These are phyloP conservation scores for Sitta europaea DNA, from an alignment of 2,113 vertebrate species.

Conservation along the genomic window DNA sequence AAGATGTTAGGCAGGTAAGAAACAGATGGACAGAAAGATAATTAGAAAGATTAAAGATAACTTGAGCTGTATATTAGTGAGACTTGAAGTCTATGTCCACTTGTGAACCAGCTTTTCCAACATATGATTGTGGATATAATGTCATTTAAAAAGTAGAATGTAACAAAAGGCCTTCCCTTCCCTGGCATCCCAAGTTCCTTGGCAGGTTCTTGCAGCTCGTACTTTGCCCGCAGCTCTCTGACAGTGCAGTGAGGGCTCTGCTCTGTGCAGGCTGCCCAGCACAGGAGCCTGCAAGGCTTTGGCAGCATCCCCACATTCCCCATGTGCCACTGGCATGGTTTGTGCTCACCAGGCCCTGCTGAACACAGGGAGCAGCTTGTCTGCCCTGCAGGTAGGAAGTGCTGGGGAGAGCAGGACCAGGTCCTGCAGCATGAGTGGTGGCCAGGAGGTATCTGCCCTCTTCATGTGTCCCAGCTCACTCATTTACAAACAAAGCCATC, in stretches of 20 bases:
- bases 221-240: not conserved
- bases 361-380: not conserved
- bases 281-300: not conserved
- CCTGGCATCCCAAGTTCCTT: not conserved
- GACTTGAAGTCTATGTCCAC: not conserved
- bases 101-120: not conserved
- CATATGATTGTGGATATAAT: not conserved
- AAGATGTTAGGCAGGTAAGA: not conserved
- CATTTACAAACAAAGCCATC: not conserved
- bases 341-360: not conserved
- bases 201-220: not conserved
- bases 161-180: not conserved
- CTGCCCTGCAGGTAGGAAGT: not conserved
- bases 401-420: not conserved
- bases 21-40: not conserved
- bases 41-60: not conserved
- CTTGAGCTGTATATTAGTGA: not conserved
- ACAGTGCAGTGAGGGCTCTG: not conserved
- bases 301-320: not conserved
- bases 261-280: not conserved
- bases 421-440: accelerated
- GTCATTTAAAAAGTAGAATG: not conserved
- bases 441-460: not conserved
- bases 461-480: not conserved
- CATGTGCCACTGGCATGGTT: accelerated